These are phyloP conservation scores for Azorinus chamasolen DNA, from an alignment of 2,888 invertebrate genomes.

Conservation along the genomic window DNA sequence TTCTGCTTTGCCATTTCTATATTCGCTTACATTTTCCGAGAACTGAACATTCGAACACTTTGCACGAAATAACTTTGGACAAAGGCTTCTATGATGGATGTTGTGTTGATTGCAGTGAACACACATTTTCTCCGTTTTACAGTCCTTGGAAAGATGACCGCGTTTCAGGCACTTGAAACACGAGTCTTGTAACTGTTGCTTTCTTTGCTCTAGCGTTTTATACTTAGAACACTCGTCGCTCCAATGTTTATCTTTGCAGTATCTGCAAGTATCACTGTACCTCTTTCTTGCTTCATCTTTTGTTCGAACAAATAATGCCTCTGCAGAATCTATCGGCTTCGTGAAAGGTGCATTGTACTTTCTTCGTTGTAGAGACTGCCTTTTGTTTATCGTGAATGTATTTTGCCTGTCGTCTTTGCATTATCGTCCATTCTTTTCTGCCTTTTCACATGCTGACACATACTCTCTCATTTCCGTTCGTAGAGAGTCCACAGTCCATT, in stretches of 20 bases:
- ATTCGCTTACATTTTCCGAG: too few species aligned
- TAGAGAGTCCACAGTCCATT: conserved; percentile 8
- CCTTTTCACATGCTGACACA: too few species aligned
- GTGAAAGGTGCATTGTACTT: too few species aligned
- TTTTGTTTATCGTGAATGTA: too few species aligned
- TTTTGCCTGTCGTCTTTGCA: too few species aligned
- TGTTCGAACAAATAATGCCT: neutral
- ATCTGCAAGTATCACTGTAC: conserved; percentile 15
- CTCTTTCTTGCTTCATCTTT: neutral
- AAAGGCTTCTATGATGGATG: conserved; percentile 37
- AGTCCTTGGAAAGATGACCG: conserved; percentile 1
- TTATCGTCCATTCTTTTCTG: too few species aligned
- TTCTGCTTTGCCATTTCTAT: neutral
- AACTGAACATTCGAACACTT: conserved; percentile 2
- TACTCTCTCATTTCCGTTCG: too few species aligned
- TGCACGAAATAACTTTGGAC: conserved; percentile 17
- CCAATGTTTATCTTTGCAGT: conserved; percentile 28
- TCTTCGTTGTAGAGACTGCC: too few species aligned
- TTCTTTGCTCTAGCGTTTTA: conserved; percentile 26
- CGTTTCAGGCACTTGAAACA: conserved; percentile 20
- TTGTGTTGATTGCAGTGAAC: conserved; percentile 3
- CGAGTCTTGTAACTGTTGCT: conserved; percentile 20
- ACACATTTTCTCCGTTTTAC: conserved; percentile 30
- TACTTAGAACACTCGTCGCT: conserved; percentile 35
- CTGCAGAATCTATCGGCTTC: conserved; percentile 1